Percentiles rank a stretch among this genome's conserved stretches.
Evolutionary conservation across 1,140 invertebrate genomes (phyloP).

Genomic region (Hyposmocoma kahamanoa): DNA sequence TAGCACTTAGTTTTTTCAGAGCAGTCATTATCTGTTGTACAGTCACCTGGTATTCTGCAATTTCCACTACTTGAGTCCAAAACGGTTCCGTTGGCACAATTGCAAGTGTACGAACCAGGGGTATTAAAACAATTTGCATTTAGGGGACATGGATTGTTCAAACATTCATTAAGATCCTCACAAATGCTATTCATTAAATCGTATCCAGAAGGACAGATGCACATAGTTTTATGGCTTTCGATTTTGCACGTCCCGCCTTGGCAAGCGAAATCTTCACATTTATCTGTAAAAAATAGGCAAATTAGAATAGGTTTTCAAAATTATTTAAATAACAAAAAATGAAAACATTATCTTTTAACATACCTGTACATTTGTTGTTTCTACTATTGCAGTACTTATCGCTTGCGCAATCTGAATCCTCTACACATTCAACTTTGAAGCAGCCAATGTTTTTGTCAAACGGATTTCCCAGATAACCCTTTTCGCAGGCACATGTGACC

Average conservation of each 20-base stretch:
- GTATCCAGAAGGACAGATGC: constrained; percentile 85
- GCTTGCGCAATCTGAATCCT: constrained; percentile 81
- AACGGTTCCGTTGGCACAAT: constrained; percentile 85
- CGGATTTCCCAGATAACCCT: constrained; percentile 87
- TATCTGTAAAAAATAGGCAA: constrained; percentile 73
- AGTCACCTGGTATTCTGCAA: constrained; percentile 86
- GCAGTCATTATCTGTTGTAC: constrained; percentile 86
- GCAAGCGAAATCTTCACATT: constrained; percentile 83
- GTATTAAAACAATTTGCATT: constrained; percentile 86
- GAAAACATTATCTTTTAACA: constrained; percentile 14
- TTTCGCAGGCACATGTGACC: constrained; percentile 82
- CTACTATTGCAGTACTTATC: constrained; percentile 84
- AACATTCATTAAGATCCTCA: constrained; percentile 88
- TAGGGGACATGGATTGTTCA: constrained; percentile 82
- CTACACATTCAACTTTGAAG: constrained; percentile 88
- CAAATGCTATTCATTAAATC: constrained; percentile 80
- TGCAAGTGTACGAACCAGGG: constrained; percentile 83
- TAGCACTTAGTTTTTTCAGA: constrained; percentile 84
- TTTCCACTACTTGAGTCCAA: constrained; percentile 80
- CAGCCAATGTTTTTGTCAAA: constrained; percentile 82
- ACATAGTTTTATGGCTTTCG: constrained; percentile 80
- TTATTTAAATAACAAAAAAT: constrained; percentile 13
- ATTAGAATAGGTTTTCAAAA: background rate
- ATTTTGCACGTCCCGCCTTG: constrained; percentile 83
- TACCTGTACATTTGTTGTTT: constrained; percentile 85